A percentile compares a stretch with the other conserved stretches of the same genome.
These are phyloP conservation scores for Falcaria lacertinaria DNA, from an alignment of 2,888 invertebrate genomes.

Conservation along the genomic window DNA sequence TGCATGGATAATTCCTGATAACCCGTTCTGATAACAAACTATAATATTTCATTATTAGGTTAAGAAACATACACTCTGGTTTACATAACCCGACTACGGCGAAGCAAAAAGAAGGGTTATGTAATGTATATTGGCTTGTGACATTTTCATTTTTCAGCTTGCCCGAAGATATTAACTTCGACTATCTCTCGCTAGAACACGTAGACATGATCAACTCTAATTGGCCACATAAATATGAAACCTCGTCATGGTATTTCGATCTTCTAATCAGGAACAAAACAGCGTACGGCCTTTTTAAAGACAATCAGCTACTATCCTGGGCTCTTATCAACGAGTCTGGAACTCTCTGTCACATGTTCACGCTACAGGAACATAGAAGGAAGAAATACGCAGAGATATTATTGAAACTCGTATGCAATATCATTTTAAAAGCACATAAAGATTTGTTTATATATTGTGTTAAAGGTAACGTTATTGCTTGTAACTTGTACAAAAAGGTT, in stretches of 20 bases:
- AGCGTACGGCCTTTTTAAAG: constrained; percentile 42
- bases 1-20: too few relatives aligned
- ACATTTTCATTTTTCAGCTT: constrained; percentile 24
- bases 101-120: too few relatives aligned
- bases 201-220: constrained; percentile 32
- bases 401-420: constrained; percentile 40
- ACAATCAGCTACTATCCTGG: constrained; percentile 39
- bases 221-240: constrained; percentile 45
- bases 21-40: too few relatives aligned
- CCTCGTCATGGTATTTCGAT: constrained; percentile 36
- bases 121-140: too few relatives aligned
- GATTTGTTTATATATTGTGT: constrained; percentile 39
- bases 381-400: constrained; percentile 48
- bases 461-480: constrained; percentile 34
- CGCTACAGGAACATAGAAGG: constrained; percentile 41
- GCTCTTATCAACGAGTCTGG: constrained; percentile 46
- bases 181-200: constrained; percentile 30
- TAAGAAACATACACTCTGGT: too few relatives aligned
- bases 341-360: constrained; percentile 45
- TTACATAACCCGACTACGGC: too few relatives aligned
- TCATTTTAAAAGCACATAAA: constrained; percentile 29
- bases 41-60: too few relatives aligned
- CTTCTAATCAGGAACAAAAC: constrained; percentile 38
- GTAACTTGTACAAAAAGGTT: constrained; percentile 41
- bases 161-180: constrained; percentile 28